These are phyloP conservation scores for Calliopum simillimum DNA, from an alignment of 2,888 invertebrate genomes.

Conservation along the genomic window DNA sequence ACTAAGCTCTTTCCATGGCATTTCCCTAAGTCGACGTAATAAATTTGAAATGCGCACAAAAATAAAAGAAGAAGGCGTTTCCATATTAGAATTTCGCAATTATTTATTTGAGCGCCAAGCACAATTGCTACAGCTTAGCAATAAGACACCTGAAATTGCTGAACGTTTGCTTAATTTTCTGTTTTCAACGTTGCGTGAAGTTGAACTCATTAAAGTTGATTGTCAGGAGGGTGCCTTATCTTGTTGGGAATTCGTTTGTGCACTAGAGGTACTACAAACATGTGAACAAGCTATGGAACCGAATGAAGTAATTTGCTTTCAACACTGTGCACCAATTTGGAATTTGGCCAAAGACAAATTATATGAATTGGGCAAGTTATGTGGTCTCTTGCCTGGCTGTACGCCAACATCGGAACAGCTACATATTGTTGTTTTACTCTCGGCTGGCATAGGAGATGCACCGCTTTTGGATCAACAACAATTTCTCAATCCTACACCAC, in stretches of 20 bases:
- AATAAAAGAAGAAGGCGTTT: slow-evolving; percentile 68
- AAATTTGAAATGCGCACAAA: slow-evolving; percentile 69
- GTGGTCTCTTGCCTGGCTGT: slow-evolving; percentile 88
- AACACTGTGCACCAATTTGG: slow-evolving; percentile 88
- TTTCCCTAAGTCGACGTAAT: slow-evolving; percentile 73
- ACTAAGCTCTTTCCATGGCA: slow-evolving; percentile 86
- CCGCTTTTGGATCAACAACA: slow-evolving; percentile 68
- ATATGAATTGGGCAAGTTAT: slow-evolving; percentile 84
- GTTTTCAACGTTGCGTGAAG: slow-evolving; percentile 88
- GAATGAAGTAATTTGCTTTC: slow-evolving; percentile 79
- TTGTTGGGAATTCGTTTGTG: slow-evolving; percentile 94
- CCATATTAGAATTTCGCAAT: slow-evolving; percentile 90
- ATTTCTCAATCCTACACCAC: slow-evolving; percentile 61
- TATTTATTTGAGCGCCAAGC: slow-evolving; percentile 95
- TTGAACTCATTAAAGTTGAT: slow-evolving; percentile 82
- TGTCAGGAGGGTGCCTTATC: slow-evolving; percentile 86
- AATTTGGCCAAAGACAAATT: slow-evolving; percentile 87
- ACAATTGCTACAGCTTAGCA: slow-evolving; percentile 74
- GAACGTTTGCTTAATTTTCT: slow-evolving; percentile 90
- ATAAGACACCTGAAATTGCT: slow-evolving; percentile 75
- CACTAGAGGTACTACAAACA: slow-evolving; percentile 86
- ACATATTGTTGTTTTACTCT: slow-evolving; percentile 89
- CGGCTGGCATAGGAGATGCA: slow-evolving; percentile 90
- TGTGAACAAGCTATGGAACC: slow-evolving; percentile 79
- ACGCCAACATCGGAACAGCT: slow-evolving; percentile 87